Evolutionary conservation across 2,797 vertebrate species (phyloP), one percentile per base, ranked within the genome.

Genomic region (Scarus forsteni): DNA sequence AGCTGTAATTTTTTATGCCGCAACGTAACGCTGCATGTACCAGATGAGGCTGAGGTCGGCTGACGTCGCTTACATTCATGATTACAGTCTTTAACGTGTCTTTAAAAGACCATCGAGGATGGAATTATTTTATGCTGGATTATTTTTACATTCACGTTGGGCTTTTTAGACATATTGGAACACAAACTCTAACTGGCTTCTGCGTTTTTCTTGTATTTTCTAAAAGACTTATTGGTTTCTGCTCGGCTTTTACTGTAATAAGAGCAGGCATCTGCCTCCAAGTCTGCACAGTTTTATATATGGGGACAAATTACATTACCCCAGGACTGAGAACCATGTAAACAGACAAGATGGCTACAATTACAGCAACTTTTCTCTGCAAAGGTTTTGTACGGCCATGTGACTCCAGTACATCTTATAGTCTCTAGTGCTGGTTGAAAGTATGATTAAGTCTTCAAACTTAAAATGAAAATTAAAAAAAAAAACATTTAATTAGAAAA

Each of bases 51-150:
- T 77, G 85, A 79, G 87, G 83, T 80, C 66, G 77, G 73, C 72
- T 84, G 85, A 85, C 67, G 79, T 85, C 76, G 61, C 76, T 74
- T 65, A 66, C 66, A 49, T 79, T 86, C 77, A 86, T 81, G 79
- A 87, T 85, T 84, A 69, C 77, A 39, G 71, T 74, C 71, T 62
- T 54, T 66, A 89, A 73, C 79, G n/a, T 85, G 73, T 88, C 81
- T 86, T 89, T 91, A 88, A 91, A 91, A 89, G 80, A 74, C 65
- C 81, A 87, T 92, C 82, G 83, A 68, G 75, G 81, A 75, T 75
- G 74, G 74, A 84, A 89, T 89, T 85, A 81, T 83, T 88, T 84
- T 74, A 87, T 78, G 73, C 73, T 45, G 75, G 73, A 85, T 85
- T 90, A 86, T 87, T 86, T 88, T 89, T 86, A 89, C 79, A 81